These are phyloP conservation scores for Dicyrtoma fusca DNA, from an alignment of 2,888 invertebrate genomes.

Conservation along the genomic window DNA sequence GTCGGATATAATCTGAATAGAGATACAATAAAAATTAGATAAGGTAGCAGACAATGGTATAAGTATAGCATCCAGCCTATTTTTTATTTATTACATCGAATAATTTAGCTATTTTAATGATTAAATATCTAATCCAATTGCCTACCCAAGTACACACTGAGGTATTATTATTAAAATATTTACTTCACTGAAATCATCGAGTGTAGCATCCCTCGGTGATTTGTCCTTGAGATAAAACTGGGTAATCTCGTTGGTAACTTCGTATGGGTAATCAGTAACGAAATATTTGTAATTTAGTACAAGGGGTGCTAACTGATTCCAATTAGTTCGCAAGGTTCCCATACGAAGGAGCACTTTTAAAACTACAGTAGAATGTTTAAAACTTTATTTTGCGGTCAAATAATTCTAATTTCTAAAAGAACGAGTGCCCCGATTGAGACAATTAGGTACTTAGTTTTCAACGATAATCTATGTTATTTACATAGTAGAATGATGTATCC, in stretches of 20 bases:
- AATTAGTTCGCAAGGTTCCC: conserved; percentile 28
- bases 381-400: not conserved
- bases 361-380: not conserved
- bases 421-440: too few species aligned
- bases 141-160: too few species aligned
- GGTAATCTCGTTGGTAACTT: conserved; percentile 29
- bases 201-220: conserved; percentile 23
- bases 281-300: conserved; percentile 33
- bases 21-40: not conserved
- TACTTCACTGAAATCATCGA: conserved; percentile 34
- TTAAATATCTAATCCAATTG: too few species aligned
- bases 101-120: too few species aligned
- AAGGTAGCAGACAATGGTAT: too few species aligned
- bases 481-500: conserved; percentile 49
- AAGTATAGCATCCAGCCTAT: too few species aligned
- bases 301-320: conserved; percentile 34
- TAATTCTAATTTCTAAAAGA: too few species aligned
- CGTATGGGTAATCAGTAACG: conserved; percentile 8
- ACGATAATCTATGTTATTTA: too few species aligned
- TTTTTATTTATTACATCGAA: too few species aligned
- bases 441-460: too few species aligned
- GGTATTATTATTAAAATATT: too few species aligned
- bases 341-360: conserved; percentile 15
- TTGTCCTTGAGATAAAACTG: conserved; percentile 37
- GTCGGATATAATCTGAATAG: conserved; percentile 25